Evolutionary conservation across 1,140 invertebrate species (phyloP).

Genomic region (Popillia japonica): DNA sequence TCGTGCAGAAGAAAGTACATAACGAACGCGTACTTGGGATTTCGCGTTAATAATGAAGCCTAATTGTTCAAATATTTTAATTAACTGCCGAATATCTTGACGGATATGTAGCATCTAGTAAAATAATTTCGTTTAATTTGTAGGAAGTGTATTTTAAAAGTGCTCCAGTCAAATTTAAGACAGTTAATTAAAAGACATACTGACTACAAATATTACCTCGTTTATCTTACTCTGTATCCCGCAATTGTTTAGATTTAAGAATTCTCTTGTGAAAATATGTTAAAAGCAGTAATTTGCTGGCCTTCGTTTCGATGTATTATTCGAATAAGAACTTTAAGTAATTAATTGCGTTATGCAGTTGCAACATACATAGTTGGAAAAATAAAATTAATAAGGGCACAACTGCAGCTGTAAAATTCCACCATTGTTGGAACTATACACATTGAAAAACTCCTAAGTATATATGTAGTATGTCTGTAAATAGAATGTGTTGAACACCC

Average conservation of each 20-base stretch:
- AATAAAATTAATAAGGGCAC: too few species aligned
- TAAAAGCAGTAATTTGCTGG: neutral
- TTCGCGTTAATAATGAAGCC: neutral
- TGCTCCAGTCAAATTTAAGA: neutral
- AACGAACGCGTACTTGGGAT: neutral
- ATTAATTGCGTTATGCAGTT: too few species aligned
- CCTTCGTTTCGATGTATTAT: neutral
- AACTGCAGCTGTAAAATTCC: too few species aligned
- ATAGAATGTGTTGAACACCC: too few species aligned
- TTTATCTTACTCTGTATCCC: neutral
- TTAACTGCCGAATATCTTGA: neutral
- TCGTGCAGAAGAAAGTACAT: neutral
- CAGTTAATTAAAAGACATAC: neutral
- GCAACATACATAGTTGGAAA: too few species aligned
- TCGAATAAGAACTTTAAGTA: too few species aligned
- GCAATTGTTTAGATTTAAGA: neutral
- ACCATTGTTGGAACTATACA: too few species aligned
- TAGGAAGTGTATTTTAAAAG: neutral
- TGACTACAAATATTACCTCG: neutral
- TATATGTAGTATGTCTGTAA: too few species aligned
- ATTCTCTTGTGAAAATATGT: neutral
- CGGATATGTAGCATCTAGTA: conserved; percentile 6
- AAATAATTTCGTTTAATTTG: neutral
- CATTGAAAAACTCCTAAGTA: too few species aligned
- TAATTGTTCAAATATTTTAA: conserved; percentile 16